phyloP scores from a whole-genome alignment of 1,140 invertebrate genomes.

The Drosophila seguyi region DNA sequence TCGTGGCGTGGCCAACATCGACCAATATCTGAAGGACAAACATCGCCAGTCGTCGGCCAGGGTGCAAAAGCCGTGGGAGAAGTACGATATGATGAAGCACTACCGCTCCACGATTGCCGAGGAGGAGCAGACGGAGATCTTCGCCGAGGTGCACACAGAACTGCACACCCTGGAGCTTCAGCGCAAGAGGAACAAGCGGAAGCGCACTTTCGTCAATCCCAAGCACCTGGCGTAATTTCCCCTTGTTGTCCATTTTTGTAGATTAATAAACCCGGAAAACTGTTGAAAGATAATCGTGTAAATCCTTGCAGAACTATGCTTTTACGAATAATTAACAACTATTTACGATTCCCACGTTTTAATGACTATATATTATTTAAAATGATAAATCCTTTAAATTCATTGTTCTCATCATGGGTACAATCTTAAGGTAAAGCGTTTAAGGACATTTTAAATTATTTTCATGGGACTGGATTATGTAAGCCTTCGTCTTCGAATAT shows the following conservation, averaged over 20 bases:
- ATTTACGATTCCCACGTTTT: background rate
- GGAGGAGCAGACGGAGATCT: slow-evolving; percentile 94
- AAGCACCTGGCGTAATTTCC: slow-evolving; percentile 86
- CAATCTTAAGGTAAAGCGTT: background rate
- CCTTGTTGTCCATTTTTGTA: slow-evolving; percentile 62
- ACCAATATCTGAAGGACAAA: slow-evolving; percentile 87
- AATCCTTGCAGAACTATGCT: background rate
- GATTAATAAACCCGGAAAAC: slow-evolving; percentile 48
- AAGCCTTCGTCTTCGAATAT: slow-evolving; percentile 22
- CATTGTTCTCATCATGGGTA: background rate
- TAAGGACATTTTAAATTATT: background rate
- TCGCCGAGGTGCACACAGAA: slow-evolving; percentile 91
- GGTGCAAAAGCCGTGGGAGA: slow-evolving; percentile 91
- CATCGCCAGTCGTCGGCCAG: slow-evolving; percentile 87
- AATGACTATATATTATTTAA: background rate
- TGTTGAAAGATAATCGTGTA: slow-evolving; percentile 1
- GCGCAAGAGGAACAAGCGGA: slow-evolving; percentile 89
- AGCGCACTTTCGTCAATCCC: slow-evolving; percentile 88
- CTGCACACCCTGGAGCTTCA: slow-evolving; percentile 89
- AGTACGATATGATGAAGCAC: slow-evolving; percentile 97
- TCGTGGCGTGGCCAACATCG: slow-evolving; percentile 90
- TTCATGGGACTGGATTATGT: background rate
- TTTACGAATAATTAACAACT: background rate
- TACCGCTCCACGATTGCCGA: slow-evolving; percentile 94
- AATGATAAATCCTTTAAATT: background rate